A percentile compares a stretch with the other conserved stretches of the same genome.
Conservation (phyloP, 1,140 invertebrate species). For the Cotesia chilonis region DNA sequence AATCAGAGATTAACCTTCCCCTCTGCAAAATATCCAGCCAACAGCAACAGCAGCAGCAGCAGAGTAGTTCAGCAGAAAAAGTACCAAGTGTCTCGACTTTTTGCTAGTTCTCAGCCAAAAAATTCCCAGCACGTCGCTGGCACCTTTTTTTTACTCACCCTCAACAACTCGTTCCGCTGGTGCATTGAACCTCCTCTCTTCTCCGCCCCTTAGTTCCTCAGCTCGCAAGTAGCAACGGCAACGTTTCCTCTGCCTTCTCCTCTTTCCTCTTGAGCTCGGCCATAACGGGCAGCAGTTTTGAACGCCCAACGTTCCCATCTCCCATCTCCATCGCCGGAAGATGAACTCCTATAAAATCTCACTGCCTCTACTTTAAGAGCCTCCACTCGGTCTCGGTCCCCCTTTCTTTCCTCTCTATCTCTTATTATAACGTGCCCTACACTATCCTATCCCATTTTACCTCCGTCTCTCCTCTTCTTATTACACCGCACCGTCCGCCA, state of each 20-base stretch:
- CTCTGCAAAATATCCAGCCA: no score
- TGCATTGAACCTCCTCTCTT: conserved; percentile 9
- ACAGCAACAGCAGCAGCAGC: no score
- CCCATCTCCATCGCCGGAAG: conserved; percentile 53
- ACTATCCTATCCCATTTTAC: conserved; percentile 12
- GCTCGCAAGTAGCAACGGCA: no score
- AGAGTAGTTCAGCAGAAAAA: no score
- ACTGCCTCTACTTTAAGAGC: conserved; percentile 53
- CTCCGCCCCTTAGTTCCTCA: background rate
- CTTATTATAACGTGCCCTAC: no score
- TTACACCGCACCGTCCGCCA: background rate
- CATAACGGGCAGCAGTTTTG: conserved; percentile 50
- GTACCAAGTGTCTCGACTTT: no score
- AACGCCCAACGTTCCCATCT: conserved; percentile 51
- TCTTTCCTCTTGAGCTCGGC: background rate
- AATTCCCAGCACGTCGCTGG: no score
- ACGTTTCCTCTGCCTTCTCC: no score
- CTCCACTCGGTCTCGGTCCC: conserved; percentile 16
- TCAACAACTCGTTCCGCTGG: background rate
- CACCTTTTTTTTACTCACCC: background rate
- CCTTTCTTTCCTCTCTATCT: background rate
- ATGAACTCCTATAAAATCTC: conserved; percentile 63
- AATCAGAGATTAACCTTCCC: no score
- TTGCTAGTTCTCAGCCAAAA: no score
- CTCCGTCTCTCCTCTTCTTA: background rate